A percentile compares a stretch with the other conserved stretches of the same genome.
phyloP scores from a whole-genome alignment of 1,140 invertebrate genomes.

The Drosophila kanapiae region DNA sequence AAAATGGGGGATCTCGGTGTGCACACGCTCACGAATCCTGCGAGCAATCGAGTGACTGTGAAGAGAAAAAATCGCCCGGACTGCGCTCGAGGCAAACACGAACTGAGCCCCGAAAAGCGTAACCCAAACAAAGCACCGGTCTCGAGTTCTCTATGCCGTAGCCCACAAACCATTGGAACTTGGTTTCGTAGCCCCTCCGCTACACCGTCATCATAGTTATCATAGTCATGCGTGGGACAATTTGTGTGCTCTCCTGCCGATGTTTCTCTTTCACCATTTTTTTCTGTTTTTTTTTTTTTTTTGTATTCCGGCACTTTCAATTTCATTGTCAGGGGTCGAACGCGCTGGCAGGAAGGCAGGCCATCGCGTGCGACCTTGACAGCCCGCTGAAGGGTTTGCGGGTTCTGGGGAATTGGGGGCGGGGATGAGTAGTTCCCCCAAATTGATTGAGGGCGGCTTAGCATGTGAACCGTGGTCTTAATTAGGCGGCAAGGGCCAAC shows the following conservation, averaged over 20 bases:
- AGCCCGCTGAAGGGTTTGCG: slow-evolving; percentile 24
- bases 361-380: slow-evolving; percentile 52
- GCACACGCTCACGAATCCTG: slow-evolving; percentile 6
- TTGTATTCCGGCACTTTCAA: slow-evolving; percentile 38
- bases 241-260: slow-evolving; percentile 15
- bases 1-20: not conserved
- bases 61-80: slow-evolving; percentile 24
- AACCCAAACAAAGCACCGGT: slow-evolving; percentile 14
- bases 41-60: not conserved
- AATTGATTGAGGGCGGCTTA: slow-evolving; percentile 71
- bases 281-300: not conserved
- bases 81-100: slow-evolving; percentile 49
- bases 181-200: not conserved
- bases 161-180: slow-evolving; percentile 8
- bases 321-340: slow-evolving; percentile 40
- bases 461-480: slow-evolving; percentile 66
- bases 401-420: not conserved
- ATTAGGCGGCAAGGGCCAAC: slow-evolving; percentile 58
- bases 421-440: slow-evolving; percentile 8
- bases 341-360: slow-evolving; percentile 3
- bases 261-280: too few relatives aligned
- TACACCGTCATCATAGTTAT: slow-evolving; percentile 12
- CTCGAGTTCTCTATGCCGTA: not conserved
- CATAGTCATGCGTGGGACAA: slow-evolving; percentile 33
- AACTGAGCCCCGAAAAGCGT: slow-evolving; percentile 37